A percentile compares a stretch with the other conserved stretches of the same genome.
Conservation (phyloP, 1,140 invertebrate genomes). For the Copidosoma floridanum region DNA sequence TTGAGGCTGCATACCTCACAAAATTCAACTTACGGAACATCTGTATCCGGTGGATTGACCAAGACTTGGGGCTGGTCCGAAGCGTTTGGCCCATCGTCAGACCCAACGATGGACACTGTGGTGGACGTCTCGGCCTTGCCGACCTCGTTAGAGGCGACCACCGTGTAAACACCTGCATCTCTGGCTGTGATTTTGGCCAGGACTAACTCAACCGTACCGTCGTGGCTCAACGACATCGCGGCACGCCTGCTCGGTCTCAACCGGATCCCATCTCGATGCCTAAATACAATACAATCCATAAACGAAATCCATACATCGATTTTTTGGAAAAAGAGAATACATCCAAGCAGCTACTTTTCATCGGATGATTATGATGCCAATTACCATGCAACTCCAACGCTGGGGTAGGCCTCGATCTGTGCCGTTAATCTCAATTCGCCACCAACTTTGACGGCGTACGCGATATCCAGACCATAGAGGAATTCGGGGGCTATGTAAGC, state of each 20-base stretch:
- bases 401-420: slow-evolving; percentile 77
- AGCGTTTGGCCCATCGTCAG: slow-evolving; percentile 25
- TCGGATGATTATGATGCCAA: slow-evolving; percentile 27
- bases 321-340: no score
- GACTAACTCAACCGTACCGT: slow-evolving; percentile 75
- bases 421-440: slow-evolving; percentile 68
- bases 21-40: slow-evolving; percentile 61
- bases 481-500: slow-evolving; percentile 79
- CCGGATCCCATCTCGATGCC: slow-evolving; percentile 69
- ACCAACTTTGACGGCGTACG: slow-evolving; percentile 58
- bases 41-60: slow-evolving; percentile 48
- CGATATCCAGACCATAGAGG: slow-evolving; percentile 65
- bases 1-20: no score
- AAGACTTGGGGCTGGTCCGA: slow-evolving; percentile 41
- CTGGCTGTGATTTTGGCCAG: slow-evolving; percentile 63
- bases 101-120: slow-evolving; percentile 63
- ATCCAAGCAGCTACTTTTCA: no score
- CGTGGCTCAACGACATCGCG: slow-evolving; percentile 73
- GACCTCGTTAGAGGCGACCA: slow-evolving; percentile 81
- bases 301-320: no score
- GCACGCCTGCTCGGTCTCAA: slow-evolving; percentile 72
- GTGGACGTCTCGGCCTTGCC: slow-evolving; percentile 75
- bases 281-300: no score
- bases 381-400: slow-evolving; percentile 78
- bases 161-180: slow-evolving; percentile 86